phyloP scores from a whole-genome alignment of 92 coral and sea anemone species.

The Siderastrea siderea region DNA sequence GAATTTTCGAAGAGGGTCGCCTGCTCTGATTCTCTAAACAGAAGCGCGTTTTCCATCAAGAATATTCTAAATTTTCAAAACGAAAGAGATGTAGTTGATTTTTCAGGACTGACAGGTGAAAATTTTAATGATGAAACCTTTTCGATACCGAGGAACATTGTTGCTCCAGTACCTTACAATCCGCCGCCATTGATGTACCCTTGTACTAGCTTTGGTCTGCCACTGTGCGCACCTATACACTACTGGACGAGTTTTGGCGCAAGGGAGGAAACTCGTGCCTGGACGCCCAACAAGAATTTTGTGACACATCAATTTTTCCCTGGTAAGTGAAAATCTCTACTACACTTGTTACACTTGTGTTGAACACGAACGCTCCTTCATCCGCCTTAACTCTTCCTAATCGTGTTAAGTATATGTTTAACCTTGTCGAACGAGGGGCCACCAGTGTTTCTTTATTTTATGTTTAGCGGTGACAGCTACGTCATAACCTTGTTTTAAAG shows the following conservation, averaged over 20 bases:
- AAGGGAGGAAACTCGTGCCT: not conserved
- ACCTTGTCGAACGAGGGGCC: slow-evolving; percentile 29
- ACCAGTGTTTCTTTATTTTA: not conserved
- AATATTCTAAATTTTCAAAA: slow-evolving; percentile 14
- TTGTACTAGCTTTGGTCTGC: not conserved
- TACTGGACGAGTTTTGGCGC: not conserved
- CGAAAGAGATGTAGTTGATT: slow-evolving; percentile 1
- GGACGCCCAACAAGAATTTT: not conserved
- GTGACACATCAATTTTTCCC: not conserved
- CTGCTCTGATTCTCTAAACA: not conserved
- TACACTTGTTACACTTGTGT: not conserved
- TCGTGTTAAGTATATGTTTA: slow-evolving; percentile 34
- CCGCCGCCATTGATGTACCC: slow-evolving; percentile 38
- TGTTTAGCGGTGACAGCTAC: not conserved
- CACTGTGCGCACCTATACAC: not conserved
- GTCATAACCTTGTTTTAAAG: not conserved
- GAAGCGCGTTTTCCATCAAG: slow-evolving; percentile 36
- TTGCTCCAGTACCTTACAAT: not conserved
- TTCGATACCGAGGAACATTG: not conserved
- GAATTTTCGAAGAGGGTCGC: slow-evolving; percentile 5
- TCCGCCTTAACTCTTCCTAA: slow-evolving; percentile 13
- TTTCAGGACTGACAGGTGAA: slow-evolving; percentile 6
- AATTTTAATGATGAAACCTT: not conserved
- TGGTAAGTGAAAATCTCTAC: not conserved
- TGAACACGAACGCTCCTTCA: not conserved